A percentile compares a stretch with the other conserved stretches of the same genome.
Evolutionary conservation across 2,113 vertebrate species (phyloP).

Genomic region (Poeciliopsis occidentalis): DNA sequence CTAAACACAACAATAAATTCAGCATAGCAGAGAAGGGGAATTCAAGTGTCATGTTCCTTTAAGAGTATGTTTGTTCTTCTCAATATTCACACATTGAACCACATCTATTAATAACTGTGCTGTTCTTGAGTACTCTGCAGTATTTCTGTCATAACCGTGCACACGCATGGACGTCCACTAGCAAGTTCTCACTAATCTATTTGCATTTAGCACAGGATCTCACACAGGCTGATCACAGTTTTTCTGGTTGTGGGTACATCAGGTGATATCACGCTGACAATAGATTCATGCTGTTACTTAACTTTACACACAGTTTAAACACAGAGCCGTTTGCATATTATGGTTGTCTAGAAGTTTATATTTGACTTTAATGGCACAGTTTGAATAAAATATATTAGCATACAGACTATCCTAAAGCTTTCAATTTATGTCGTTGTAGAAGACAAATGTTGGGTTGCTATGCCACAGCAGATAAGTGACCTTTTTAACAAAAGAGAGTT

Average conservation of each 20-base stretch:
- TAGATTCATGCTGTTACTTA: slow-evolving; percentile 5
- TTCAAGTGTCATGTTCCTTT: slow-evolving; percentile 55
- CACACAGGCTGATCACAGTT: slow-evolving; percentile 24
- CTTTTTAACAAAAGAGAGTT: background rate
- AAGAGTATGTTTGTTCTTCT: slow-evolving; percentile 62
- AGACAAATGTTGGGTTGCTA: background rate
- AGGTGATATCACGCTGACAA: slow-evolving; percentile 25
- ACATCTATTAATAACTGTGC: slow-evolving; percentile 69
- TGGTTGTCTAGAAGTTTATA: background rate
- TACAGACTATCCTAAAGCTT: background rate
- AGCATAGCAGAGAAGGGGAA: background rate
- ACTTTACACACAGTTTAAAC: slow-evolving; percentile 9
- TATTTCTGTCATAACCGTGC: slow-evolving; percentile 47
- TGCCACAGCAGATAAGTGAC: background rate
- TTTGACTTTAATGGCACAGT: background rate
- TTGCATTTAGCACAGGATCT: slow-evolving; percentile 10
- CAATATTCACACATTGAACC: slow-evolving; percentile 42
- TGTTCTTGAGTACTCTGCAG: slow-evolving; percentile 63
- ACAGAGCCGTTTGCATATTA: background rate
- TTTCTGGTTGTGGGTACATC: slow-evolving; percentile 5
- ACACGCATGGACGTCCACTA: background rate
- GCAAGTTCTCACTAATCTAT: slow-evolving; percentile 8
- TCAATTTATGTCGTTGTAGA: background rate
- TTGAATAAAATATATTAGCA: background rate
- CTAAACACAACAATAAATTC: background rate